A percentile compares a stretch with the other conserved stretches of the same genome.
Conservation (phyloP, 2,888 invertebrate species). For the Pseudococcus viburni region DNA sequence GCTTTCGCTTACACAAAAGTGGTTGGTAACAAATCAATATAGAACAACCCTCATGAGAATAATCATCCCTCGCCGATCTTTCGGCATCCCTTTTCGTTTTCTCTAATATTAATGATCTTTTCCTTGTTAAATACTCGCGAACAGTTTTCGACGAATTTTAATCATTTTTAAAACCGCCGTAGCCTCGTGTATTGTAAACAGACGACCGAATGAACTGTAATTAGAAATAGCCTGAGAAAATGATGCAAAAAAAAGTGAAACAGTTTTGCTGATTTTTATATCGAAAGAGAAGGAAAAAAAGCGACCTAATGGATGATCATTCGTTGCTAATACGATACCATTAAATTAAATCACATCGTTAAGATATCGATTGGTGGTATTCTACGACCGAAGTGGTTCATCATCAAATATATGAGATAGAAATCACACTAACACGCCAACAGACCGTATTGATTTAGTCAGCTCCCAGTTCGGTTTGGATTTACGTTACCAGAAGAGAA, state of each 20-base stretch:
- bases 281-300: neutral
- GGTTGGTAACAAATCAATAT: slow-evolving; percentile 63
- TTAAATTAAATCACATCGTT: slow-evolving; percentile 49
- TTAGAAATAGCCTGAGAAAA: slow-evolving; percentile 18
- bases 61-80: slow-evolving; percentile 64
- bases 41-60: slow-evolving; percentile 66
- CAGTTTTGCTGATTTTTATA: slow-evolving; percentile 18
- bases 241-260: neutral
- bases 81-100: slow-evolving; percentile 60
- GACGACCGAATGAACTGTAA: neutral
- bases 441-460: slow-evolving; percentile 12
- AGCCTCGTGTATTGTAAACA: too few species aligned
- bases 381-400: neutral
- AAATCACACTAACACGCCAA: slow-evolving; percentile 9
- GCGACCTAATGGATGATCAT: neutral
- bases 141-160: slow-evolving; percentile 65
- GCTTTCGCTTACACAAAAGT: slow-evolving; percentile 60
- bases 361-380: neutral
- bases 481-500: neutral
- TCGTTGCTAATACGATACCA: neutral
- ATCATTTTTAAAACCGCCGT: slow-evolving; percentile 49
- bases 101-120: slow-evolving; percentile 66
- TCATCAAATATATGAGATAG: neutral
- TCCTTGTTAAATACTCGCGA: slow-evolving; percentile 66
- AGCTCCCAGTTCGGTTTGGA: neutral